Conservation (phyloP, 2,797 vertebrate genomes). For the Gorsachius magnificus region DNA sequence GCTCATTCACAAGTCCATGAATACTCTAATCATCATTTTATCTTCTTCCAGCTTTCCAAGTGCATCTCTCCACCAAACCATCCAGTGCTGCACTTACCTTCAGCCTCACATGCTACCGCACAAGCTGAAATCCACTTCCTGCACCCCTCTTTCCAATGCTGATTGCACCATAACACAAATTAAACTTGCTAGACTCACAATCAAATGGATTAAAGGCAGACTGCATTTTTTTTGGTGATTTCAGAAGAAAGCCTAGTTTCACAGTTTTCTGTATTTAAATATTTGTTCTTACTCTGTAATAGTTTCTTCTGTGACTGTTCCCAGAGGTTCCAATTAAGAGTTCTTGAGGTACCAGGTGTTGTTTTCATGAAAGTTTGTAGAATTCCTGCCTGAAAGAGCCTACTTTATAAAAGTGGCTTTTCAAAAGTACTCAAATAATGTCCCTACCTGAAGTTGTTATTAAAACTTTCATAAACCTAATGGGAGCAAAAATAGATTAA, state of each 20-base stretch:
- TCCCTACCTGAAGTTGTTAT: neutral
- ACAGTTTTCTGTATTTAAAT: neutral
- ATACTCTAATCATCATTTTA: neutral
- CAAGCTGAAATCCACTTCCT: neutral
- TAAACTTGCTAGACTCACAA: neutral
- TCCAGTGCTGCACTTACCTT: conserved; percentile 10
- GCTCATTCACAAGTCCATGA: neutral
- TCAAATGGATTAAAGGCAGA: neutral
- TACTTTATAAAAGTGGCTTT: neutral
- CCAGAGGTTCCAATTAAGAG: conserved; percentile 29
- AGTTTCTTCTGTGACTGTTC: neutral
- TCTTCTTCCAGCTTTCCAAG: neutral
- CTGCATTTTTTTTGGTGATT: neutral
- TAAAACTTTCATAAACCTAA: conserved; percentile 1
- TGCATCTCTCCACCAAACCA: neutral
- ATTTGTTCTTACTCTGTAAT: neutral
- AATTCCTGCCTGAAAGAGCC: neutral
- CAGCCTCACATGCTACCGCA: neutral
- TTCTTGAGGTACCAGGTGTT: neutral
- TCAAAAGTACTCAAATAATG: neutral
- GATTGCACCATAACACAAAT: neutral
- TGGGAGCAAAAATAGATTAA: neutral
- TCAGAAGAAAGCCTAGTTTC: neutral
- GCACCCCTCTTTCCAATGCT: neutral
- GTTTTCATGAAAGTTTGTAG: neutral